phyloP scores from a whole-genome alignment of 2,797 vertebrate species.

The Channa striata region DNA sequence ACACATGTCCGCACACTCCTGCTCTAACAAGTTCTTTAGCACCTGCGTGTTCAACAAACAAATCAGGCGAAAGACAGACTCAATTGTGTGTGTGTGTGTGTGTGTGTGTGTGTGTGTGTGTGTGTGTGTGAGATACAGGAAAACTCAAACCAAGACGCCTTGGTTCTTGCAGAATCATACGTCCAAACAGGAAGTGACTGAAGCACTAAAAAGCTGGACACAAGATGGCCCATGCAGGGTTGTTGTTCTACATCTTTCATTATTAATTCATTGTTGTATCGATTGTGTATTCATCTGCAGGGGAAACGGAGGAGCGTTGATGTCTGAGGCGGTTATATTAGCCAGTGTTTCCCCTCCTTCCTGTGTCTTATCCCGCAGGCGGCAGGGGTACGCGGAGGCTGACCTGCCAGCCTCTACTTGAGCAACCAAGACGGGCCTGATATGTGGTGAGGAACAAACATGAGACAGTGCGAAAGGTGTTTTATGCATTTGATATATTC shows the following conservation, averaged over 20 bases:
- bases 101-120: neutral
- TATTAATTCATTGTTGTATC: slow-evolving; percentile 85
- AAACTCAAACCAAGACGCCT: slow-evolving; percentile 39
- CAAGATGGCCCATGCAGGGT: slow-evolving; percentile 65
- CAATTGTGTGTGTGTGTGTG: neutral
- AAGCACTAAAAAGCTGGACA: slow-evolving; percentile 59
- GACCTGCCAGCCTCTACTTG: slow-evolving; percentile 26
- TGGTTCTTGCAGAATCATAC: slow-evolving; percentile 25
- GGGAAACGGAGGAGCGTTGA: slow-evolving; percentile 60
- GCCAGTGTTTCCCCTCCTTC: slow-evolving; percentile 37
- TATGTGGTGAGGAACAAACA: neutral
- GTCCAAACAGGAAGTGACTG: slow-evolving; percentile 58
- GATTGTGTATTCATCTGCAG: slow-evolving; percentile 80
- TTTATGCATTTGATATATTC: neutral
- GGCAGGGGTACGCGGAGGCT: slow-evolving; percentile 21
- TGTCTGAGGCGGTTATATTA: slow-evolving; percentile 63
- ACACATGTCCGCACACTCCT: slow-evolving; percentile 36
- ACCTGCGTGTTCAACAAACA: slow-evolving; percentile 20
- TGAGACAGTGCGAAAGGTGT: neutral
- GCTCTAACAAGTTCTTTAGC: slow-evolving; percentile 44
- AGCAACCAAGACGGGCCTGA: neutral
- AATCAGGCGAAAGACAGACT: neutral
- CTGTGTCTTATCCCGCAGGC: slow-evolving; percentile 43
- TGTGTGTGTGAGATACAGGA: neutral
- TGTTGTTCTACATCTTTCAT: slow-evolving; percentile 85